These are phyloP conservation scores for Proisotoma minuta DNA, from an alignment of 2,888 invertebrate genomes.

Conservation along the genomic window DNA sequence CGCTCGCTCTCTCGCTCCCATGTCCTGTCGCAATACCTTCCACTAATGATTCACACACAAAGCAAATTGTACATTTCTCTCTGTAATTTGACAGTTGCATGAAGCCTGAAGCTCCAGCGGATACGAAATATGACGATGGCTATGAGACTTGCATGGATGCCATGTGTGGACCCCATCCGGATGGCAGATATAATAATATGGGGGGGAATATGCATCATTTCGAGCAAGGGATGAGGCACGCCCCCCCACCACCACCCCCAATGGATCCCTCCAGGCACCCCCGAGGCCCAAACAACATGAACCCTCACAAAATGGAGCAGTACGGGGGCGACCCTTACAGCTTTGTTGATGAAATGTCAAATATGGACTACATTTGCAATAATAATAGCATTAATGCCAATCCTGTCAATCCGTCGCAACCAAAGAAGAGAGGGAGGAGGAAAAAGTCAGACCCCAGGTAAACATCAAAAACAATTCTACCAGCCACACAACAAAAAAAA, in stretches of 20 bases:
- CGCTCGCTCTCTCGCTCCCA: no score
- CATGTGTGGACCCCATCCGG: conserved; percentile 51
- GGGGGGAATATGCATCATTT: conserved; percentile 34
- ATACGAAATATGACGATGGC: conserved; percentile 79
- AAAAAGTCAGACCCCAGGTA: conserved; percentile 59
- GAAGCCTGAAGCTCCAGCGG: conserved; percentile 67
- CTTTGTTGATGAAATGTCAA: conserved; percentile 59
- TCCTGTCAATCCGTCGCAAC: conserved; percentile 53
- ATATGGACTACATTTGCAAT: conserved; percentile 23
- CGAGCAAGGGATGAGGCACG: conserved; percentile 36
- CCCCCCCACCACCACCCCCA: neutral
- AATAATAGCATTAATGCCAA: conserved; percentile 50
- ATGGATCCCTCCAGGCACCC: conserved; percentile 1
- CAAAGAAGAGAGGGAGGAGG: conserved; percentile 80
- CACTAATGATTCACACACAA: neutral
- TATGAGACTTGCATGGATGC: conserved; percentile 71
- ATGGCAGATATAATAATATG: conserved; percentile 37
- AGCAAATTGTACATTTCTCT: no score
- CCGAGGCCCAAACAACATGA: neutral
- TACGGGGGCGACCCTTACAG: conserved; percentile 69
- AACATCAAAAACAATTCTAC: no score
- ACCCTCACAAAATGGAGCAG: conserved; percentile 29
- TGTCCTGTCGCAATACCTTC: no score
- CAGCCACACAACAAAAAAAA: no score
- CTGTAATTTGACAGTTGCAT: conserved; percentile 41